These are phyloP conservation scores for Ammodytes marinus DNA, from an alignment of 2,113 vertebrate species.

Conservation along the genomic window DNA sequence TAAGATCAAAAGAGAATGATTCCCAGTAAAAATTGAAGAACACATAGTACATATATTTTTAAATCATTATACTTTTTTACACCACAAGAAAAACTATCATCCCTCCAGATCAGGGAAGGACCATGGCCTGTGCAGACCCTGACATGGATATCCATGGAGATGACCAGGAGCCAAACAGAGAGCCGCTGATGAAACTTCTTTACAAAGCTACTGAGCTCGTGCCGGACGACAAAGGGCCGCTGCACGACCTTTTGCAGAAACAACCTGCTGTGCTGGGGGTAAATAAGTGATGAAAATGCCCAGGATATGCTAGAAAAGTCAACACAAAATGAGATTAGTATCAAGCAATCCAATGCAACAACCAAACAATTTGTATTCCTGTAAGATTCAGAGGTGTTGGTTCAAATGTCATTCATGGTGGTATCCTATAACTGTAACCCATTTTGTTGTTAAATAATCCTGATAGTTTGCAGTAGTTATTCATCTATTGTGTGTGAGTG, in stretches of 20 bases:
- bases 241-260: slow-evolving; percentile 74
- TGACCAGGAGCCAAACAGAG: neutral
- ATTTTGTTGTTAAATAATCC: neutral
- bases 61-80: neutral
- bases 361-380: neutral
- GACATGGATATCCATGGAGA: slow-evolving; percentile 65
- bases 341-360: neutral
- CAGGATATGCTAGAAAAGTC: neutral
- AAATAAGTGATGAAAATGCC: slow-evolving; percentile 35
- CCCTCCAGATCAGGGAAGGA: slow-evolving; percentile 19
- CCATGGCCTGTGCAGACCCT: slow-evolving; percentile 75
- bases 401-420: neutral
- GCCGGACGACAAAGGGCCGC: neutral
- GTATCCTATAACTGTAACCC: neutral
- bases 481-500: neutral
- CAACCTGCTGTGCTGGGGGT: slow-evolving; percentile 79
- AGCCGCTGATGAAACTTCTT: neutral
- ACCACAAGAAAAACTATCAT: neutral
- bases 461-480: neutral
- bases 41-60: neutral
- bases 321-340: neutral
- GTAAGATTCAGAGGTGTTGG: neutral
- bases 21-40: neutral
- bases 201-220: slow-evolving; percentile 65
- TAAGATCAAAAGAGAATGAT: neutral